These are phyloP conservation scores for Pelodytes ibericus DNA, from an alignment of 2,797 vertebrate species.

Conservation along the genomic window DNA sequence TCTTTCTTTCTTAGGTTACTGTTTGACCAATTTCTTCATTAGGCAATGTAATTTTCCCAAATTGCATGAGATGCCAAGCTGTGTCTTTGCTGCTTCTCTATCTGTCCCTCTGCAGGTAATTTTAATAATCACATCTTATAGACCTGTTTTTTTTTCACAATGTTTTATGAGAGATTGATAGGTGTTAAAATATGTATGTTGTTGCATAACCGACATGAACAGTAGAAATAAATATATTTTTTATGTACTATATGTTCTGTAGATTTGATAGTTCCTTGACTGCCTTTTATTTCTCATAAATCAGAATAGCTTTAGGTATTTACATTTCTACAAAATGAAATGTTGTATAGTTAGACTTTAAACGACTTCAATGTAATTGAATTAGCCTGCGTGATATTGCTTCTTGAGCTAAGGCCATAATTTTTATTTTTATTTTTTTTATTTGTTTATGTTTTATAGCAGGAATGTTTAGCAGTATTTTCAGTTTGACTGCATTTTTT, in stretches of 20 bases:
- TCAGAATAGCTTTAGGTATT: conserved; percentile 58
- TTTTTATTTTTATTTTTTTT: background rate
- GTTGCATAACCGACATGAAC: conserved; percentile 54
- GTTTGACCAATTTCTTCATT: conserved; percentile 10
- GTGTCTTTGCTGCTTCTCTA: conserved; percentile 10
- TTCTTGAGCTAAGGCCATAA: conserved; percentile 57
- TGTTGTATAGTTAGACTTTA: conserved; percentile 51
- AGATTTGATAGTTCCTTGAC: conserved; percentile 33
- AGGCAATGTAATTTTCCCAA: conserved; percentile 16
- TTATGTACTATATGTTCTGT: conserved; percentile 62
- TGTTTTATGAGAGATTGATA: conserved; percentile 39
- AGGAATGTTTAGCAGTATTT: conserved; percentile 30
- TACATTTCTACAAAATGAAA: conserved; percentile 57
- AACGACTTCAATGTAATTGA: conserved; percentile 56
- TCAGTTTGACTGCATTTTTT: conserved; percentile 19
- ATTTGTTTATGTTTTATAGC: conserved; percentile 24
- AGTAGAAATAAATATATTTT: conserved; percentile 60
- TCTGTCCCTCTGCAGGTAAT: conserved; percentile 17
- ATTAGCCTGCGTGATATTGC: conserved; percentile 57
- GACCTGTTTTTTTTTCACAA: no score
- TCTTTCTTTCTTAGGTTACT: background rate
- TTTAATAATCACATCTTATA: conserved; percentile 34
- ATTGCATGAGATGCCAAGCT: conserved; percentile 16
- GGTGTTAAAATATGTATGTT: conserved; percentile 59
- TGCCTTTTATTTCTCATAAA: conserved; percentile 60